These are phyloP conservation scores for Amiota communis DNA, from an alignment of 2,888 invertebrate species.

Conservation along the genomic window DNA sequence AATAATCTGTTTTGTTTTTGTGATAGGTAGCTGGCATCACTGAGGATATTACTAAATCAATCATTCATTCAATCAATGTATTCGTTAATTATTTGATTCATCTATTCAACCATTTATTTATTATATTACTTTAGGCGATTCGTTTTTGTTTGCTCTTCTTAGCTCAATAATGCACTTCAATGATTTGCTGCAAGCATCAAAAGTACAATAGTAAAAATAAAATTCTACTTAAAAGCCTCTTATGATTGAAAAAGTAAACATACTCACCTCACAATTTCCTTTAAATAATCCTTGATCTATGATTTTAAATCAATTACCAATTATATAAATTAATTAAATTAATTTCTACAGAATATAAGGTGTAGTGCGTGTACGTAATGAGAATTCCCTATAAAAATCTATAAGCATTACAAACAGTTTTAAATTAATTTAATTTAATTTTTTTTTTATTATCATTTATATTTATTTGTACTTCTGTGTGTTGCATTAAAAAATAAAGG, in stretches of 20 bases:
- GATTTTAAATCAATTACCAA: slow-evolving; percentile 2
- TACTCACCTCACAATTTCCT: background rate
- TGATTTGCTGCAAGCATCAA: no score
- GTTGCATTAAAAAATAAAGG: no score
- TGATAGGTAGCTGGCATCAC: no score
- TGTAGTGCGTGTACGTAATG: background rate
- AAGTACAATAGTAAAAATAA: no score
- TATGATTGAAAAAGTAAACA: background rate
- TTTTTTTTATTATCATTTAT: background rate
- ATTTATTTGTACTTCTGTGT: no score
- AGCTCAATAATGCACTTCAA: no score
- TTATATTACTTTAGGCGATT: background rate
- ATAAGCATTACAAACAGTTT: background rate
- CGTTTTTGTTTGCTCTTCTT: background rate
- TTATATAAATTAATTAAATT: slow-evolving; percentile 15
- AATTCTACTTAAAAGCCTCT: no score
- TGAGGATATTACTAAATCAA: no score
- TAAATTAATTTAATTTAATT: slow-evolving; percentile 1
- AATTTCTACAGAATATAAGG: background rate
- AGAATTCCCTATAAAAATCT: background rate
- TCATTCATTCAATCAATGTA: no score
- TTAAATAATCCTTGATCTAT: background rate
- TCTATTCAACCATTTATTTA: background rate
- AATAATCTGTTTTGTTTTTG: no score
- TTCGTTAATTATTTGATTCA: no score